A percentile compares a stretch with the other conserved stretches of the same genome.
Evolutionary conservation across 2,797 vertebrate genomes (phyloP).

Genomic region (Salmo trutta): DNA sequence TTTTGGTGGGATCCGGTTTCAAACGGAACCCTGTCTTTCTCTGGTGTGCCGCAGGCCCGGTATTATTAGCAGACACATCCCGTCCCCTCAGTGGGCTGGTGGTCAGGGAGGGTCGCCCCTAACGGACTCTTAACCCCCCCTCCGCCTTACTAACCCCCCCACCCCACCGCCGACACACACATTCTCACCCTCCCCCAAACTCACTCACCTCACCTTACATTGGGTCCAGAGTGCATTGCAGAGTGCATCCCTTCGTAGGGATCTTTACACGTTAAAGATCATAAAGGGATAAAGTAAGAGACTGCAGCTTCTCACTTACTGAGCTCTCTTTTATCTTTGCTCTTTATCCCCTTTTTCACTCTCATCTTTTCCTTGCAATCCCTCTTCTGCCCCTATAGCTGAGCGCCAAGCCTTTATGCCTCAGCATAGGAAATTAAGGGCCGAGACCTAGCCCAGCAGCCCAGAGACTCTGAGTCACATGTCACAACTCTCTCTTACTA

Average conservation of each 20-base stretch:
- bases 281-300: not conserved
- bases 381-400: not conserved
- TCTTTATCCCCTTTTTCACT: not conserved
- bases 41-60: conserved; percentile 85
- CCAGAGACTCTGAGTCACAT: not conserved
- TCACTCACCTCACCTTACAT: conserved; percentile 22
- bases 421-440: not conserved
- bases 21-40: conserved; percentile 88
- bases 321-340: not conserved
- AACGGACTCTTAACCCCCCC: conserved; percentile 80
- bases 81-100: conserved; percentile 70
- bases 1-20: conserved; percentile 94
- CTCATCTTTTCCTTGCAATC: not conserved
- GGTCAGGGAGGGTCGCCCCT: conserved; percentile 73
- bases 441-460: not conserved
- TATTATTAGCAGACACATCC: conserved; percentile 81
- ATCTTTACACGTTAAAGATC: not conserved
- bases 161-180: conserved; percentile 17
- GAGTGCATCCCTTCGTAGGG: not conserved
- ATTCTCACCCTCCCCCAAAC: conserved; percentile 4
- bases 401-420: not conserved
- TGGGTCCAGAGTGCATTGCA: conserved; percentile 26
- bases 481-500: not conserved
- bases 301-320: not conserved
- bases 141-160: conserved; percentile 55